These are phyloP conservation scores for Pitangus sulphuratus DNA, from an alignment of 2,797 vertebrate species.

Conservation along the genomic window DNA sequence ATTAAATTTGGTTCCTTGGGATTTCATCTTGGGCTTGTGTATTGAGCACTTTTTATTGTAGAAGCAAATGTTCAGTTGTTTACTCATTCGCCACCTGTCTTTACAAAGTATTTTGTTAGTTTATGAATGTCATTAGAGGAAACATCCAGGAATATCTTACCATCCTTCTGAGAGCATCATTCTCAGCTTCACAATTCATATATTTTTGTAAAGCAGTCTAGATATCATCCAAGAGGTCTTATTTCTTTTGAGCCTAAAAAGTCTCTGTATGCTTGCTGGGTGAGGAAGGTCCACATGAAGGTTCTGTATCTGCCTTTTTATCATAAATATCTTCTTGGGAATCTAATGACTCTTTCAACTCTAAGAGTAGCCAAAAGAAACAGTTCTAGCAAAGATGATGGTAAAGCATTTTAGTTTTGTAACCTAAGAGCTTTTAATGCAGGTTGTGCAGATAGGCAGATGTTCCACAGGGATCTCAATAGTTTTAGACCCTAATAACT, in stretches of 20 bases:
- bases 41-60: background rate
- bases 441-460: background rate
- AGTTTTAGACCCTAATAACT: background rate
- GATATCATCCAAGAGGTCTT: background rate
- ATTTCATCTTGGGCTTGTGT: background rate
- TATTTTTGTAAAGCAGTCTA: background rate
- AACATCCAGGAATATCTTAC: background rate
- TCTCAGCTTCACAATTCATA: background rate
- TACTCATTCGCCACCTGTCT: background rate
- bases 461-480: background rate
- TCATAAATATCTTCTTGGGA: background rate
- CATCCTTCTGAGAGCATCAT: background rate
- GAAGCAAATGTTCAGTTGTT: constrained; percentile 24
- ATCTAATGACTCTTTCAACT: background rate
- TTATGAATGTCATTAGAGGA: background rate
- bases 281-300: background rate
- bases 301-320: background rate
- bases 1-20: background rate
- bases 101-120: background rate
- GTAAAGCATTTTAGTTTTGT: background rate
- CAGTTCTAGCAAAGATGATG: background rate
- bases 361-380: background rate
- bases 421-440: background rate
- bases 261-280: background rate
- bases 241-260: background rate